Evolutionary conservation across 2,888 invertebrate genomes (phyloP), one percentile per base, ranked within the genome.

Genomic region (Cerastoderma edule): DNA sequence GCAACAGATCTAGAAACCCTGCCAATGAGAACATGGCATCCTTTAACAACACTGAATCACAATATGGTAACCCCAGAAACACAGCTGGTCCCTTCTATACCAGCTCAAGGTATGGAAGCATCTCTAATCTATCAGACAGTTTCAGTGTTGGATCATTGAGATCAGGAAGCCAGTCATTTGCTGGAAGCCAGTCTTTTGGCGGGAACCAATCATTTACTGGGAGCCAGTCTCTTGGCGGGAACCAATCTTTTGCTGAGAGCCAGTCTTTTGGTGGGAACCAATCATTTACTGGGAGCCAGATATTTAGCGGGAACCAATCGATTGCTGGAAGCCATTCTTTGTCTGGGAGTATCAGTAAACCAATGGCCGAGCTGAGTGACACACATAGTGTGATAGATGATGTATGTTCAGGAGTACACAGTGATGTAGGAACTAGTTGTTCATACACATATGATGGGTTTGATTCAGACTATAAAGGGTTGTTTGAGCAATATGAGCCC

Each of bases 351-450:
- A n/a, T 39, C 24, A 60, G 24, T n/a, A n/a, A n/a, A 19, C 60
- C 60, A 39, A 16, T 39, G 13, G 6, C 35, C 22, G 60, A 60
- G 1, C 13, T 60, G 4, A 33, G 39, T 39, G 60, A 60, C 39
- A 60, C 60, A 13, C 39, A 60, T 8, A 60, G 60, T 60, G 39
- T 60, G n/a, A 39, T 60, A 22, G 60, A 60, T 60, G 60, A 60
- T 60, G 60, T 60, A 22, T 60, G 39, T 22, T 60, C 60, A 33
- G 60, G 39, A 22, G 19, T 60, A 33, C 32, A 22, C 27, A 39
- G 60, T 60, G 60, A 60, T 22, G 24, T 27, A 22, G 50, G 24
- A 50, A 50, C 22, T n/a, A 4, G 1, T 22, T 22, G 24, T 13
- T 27, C 1, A 2, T 50, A 50, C 22, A 50, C 10, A 50, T 24